A percentile compares a stretch with the other conserved stretches of the same genome.
Conservation (phyloP, 2,113 vertebrate species). For the Sinocyclocheilus anophthalmus region DNA sequence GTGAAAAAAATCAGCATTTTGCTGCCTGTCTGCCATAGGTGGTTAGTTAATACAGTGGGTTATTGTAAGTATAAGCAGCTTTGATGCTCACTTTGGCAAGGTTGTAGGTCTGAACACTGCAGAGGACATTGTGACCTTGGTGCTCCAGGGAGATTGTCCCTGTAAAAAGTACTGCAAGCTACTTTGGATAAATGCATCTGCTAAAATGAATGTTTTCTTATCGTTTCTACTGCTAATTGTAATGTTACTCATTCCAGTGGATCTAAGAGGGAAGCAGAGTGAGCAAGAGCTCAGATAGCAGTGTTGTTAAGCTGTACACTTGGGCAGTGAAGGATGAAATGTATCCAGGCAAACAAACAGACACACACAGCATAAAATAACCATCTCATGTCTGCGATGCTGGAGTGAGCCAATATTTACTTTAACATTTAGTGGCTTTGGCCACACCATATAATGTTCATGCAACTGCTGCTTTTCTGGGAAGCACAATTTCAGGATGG, state of each 20-base stretch:
- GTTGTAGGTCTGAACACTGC: background rate
- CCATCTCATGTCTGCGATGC: background rate
- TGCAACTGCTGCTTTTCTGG: background rate
- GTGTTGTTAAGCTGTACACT: slow-evolving; percentile 1
- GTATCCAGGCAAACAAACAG: background rate
- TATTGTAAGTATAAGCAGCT: background rate
- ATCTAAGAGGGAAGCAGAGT: background rate
- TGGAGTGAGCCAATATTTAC: slow-evolving; percentile 24
- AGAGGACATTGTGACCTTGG: background rate
- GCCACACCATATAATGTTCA: background rate
- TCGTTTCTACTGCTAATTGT: background rate
- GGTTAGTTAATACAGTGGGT: too few species aligned
- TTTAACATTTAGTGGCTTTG: background rate
- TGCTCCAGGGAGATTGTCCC: background rate
- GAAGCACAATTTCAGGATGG: background rate
- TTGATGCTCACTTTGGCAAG: background rate
- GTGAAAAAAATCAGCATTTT: too few species aligned
- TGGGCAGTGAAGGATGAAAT: background rate
- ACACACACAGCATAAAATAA: background rate
- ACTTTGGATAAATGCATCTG: background rate
- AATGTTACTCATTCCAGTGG: background rate
- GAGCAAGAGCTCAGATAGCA: background rate
- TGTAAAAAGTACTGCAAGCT: background rate
- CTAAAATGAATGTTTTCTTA: background rate
- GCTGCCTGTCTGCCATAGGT: too few species aligned